Evolutionary conservation across 2,797 vertebrate genomes (phyloP).

Genomic region (Microctenopoma steveboyesi): DNA sequence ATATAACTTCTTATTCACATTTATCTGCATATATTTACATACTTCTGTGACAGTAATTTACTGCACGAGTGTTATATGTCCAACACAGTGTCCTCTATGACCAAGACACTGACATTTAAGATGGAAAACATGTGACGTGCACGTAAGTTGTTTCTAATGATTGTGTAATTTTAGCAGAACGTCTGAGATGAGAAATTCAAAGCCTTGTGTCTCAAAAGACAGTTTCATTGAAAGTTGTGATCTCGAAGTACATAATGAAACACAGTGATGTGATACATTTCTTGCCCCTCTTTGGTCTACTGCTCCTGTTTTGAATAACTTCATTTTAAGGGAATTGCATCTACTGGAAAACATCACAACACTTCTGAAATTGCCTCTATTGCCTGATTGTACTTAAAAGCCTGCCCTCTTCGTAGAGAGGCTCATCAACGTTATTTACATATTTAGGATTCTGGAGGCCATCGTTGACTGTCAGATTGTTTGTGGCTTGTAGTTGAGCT

Average conservation of each 20-base stretch:
- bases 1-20: not conserved
- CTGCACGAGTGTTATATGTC: not conserved
- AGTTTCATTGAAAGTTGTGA: conserved; percentile 6
- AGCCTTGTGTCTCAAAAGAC: conserved; percentile 11
- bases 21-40: not conserved
- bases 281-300: not conserved
- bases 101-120: not conserved
- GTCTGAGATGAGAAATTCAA: conserved; percentile 13
- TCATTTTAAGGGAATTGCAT: conserved; percentile 29
- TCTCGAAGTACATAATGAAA: conserved; percentile 24
- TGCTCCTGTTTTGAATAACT: conserved; percentile 10
- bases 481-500: conserved; percentile 56
- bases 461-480: conserved; percentile 53
- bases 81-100: not conserved
- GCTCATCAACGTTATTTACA: conserved; percentile 62
- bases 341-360: conserved; percentile 41
- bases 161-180: not conserved
- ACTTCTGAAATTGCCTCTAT: conserved; percentile 28
- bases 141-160: not conserved
- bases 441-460: conserved; percentile 53
- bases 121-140: not conserved
- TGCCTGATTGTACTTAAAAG: conserved; percentile 55
- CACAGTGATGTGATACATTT: conserved; percentile 8
- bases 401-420: conserved; percentile 58
- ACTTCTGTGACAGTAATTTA: not conserved